Evolutionary conservation across 2,113 vertebrate genomes (phyloP), one percentile per base, ranked within the genome.

Genomic region (Caranx ignobilis): DNA sequence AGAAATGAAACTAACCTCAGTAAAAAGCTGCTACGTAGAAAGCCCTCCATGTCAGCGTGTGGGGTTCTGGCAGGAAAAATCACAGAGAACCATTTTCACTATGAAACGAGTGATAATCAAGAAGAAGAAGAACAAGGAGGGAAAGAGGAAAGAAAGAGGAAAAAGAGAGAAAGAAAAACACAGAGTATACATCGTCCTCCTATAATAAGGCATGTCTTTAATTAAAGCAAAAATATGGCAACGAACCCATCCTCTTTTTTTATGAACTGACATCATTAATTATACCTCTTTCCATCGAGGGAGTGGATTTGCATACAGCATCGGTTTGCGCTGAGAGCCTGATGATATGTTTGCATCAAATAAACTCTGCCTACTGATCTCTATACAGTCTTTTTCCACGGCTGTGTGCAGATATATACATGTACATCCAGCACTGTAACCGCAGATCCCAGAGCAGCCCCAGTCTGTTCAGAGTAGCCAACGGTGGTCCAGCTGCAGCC

Each of bases 21-120:
- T 94, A 95, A 95, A 95, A 95, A 95, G 95, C 94, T 94, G 95
- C 95, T 95, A 96, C 94, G 95, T 91, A 95, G 94, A 94, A 94
- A 95, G 95, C 94, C 94, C 91, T 95, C 95, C 95, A 95, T 95
- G 94, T 94, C 94, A 94, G 94, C 94, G 90, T 90, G 94, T 93
- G 92, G 95, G 93, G 88, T 95, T 95, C 95, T 95, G 92, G 94
- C 92, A 91, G 94, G 94, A 95, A 69, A 95, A 95, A 95, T 94
- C 93, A 94, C 90, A 95, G 91, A 95, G 90, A 94, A 92, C 94
- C 92, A 94, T 93, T 94, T 91, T 93, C 91, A 94, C 91, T 92
- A 89, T 83, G 83, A 86, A 89, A 90, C 75, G 54, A 83, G 86
- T 75, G 77, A 89, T 89, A 90, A 89, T 91, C 87, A 93, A 83